A percentile compares a stretch with the other conserved stretches of the same genome.
phyloP scores from a whole-genome alignment of 2,888 invertebrate genomes.

The Hypsopygia costalis region DNA sequence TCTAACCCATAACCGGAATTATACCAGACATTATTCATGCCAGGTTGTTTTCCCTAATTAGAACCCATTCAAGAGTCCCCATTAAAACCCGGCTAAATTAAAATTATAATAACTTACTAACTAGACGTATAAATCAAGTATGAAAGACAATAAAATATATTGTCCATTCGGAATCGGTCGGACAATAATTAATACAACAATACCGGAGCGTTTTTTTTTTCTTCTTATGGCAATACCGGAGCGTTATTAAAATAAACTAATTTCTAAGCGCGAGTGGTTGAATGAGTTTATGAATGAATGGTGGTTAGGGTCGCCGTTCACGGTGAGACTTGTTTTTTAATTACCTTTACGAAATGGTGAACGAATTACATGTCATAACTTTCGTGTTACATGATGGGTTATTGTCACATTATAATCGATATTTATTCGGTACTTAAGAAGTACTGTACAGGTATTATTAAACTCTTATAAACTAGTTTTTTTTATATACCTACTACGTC shows the following conservation, averaged over 20 bases:
- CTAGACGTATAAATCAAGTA: conserved; percentile 75
- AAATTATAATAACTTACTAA: conserved; percentile 80
- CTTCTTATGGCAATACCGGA: too few species aligned
- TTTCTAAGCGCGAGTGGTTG: conserved; percentile 64
- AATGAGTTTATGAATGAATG: conserved; percentile 68
- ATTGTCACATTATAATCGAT: too few species aligned
- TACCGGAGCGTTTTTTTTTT: too few species aligned
- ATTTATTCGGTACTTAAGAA: too few species aligned
- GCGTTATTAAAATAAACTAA: conserved; percentile 79
- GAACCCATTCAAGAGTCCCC: conserved; percentile 75
- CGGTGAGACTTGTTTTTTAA: neutral
- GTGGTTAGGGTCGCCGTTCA: conserved; percentile 11
- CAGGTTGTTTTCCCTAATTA: conserved; percentile 77
- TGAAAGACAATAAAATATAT: conserved; percentile 78
- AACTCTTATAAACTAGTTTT: too few species aligned
- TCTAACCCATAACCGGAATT: conserved; percentile 69
- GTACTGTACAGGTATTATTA: too few species aligned
- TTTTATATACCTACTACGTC: too few species aligned
- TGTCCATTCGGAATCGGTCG: conserved; percentile 48
- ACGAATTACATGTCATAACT: too few species aligned
- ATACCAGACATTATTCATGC: conserved; percentile 74
- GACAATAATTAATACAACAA: conserved; percentile 75
- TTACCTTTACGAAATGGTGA: too few species aligned
- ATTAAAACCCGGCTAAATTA: conserved; percentile 79
- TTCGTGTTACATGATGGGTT: too few species aligned